phyloP scores from a whole-genome alignment of 2,888 invertebrate species.

The Nesidiocoris tenuis region DNA sequence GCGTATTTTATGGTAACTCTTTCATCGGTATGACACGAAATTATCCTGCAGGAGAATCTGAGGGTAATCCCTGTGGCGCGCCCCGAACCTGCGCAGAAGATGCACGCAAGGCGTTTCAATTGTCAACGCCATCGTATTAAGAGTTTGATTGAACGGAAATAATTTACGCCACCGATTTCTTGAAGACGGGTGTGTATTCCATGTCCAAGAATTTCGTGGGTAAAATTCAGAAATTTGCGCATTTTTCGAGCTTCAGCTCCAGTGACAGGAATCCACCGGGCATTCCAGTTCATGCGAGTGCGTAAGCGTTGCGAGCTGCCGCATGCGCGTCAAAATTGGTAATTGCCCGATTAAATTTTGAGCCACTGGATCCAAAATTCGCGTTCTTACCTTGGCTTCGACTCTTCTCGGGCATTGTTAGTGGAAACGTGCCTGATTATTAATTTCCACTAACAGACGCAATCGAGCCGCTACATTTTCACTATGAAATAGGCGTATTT shows the following conservation, averaged over 20 bases:
- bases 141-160: neutral
- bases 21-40: neutral
- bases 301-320: slow-evolving; percentile 6
- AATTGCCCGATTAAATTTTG: no score
- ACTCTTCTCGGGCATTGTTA: slow-evolving; percentile 6
- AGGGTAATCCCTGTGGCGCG: no score
- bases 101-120: no score
- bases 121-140: neutral
- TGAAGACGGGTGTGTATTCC: slow-evolving; percentile 35
- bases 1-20: neutral
- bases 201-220: slow-evolving; percentile 8
- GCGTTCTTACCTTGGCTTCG: slow-evolving; percentile 26
- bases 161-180: slow-evolving; percentile 5
- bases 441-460: slow-evolving; percentile 22
- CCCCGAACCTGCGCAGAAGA: no score
- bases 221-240: neutral
- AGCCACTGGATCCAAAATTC: no score
- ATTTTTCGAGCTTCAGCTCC: slow-evolving; percentile 14
- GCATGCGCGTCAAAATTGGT: neutral
- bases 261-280: slow-evolving; percentile 1
- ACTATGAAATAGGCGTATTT: neutral
- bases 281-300: neutral
- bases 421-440: slow-evolving; percentile 35
- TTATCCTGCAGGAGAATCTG: no score
- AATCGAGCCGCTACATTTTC: slow-evolving; percentile 10